Percentiles rank a stretch among this genome's conserved stretches.
These are phyloP conservation scores for Caenorhabditis becei DNA, from an alignment of 2,888 invertebrate species.

Conservation along the genomic window DNA sequence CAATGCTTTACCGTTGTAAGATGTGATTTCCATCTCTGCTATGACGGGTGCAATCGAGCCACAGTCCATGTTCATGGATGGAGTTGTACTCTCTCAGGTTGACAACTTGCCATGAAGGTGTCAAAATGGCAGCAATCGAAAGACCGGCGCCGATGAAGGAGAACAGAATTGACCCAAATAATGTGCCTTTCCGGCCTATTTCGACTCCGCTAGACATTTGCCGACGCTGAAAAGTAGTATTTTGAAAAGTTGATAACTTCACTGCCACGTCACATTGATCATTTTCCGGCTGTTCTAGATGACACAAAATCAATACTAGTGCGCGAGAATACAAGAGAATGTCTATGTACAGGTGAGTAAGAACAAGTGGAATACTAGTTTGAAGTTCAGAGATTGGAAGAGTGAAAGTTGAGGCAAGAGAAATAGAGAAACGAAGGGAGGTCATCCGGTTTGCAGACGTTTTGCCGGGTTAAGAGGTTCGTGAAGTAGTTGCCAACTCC, in stretches of 20 bases:
- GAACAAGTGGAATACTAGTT: conserved; percentile 19
- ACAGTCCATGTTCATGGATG: conserved; percentile 80
- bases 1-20: conserved; percentile 78
- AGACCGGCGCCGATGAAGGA: conserved; percentile 79
- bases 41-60: conserved; percentile 81
- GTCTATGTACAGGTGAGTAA: conserved; percentile 16
- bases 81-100: conserved; percentile 80
- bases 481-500: conserved; percentile 7
- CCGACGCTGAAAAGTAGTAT: conserved; percentile 62
- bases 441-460: background rate
- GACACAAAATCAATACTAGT: conserved; percentile 40
- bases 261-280: conserved; percentile 17
- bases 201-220: conserved; percentile 64
- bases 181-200: conserved; percentile 72
- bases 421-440: conserved; percentile 19
- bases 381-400: conserved; percentile 25
- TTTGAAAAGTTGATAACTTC: background rate
- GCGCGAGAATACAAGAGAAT: background rate
- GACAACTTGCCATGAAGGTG: conserved; percentile 80
- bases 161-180: conserved; percentile 74
- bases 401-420: conserved; percentile 6
- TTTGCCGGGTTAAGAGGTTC: background rate
- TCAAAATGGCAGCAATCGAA: conserved; percentile 80
- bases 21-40: conserved; percentile 79
- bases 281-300: background rate